Evolutionary conservation across 1,140 invertebrate genomes (phyloP).

Genomic region (Araneus ventricosus): DNA sequence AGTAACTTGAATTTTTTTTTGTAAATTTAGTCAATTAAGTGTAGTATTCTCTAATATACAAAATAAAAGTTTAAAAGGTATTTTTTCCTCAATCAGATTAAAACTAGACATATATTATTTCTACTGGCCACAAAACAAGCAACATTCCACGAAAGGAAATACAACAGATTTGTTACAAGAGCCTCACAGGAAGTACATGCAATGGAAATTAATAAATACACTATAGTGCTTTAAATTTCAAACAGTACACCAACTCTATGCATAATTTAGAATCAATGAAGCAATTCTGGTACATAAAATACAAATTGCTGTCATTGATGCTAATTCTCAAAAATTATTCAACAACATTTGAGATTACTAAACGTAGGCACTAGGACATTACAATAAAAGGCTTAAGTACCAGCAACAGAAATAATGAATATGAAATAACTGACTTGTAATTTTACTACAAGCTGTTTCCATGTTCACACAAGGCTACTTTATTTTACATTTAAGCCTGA

Average conservation of each 20-base stretch:
- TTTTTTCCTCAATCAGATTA: not conserved
- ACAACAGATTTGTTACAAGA: constrained; percentile 19
- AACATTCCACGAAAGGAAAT: constrained; percentile 67
- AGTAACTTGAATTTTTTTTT: not conserved
- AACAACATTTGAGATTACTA: constrained; percentile 6
- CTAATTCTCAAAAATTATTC: constrained; percentile 9
- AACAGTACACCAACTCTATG: constrained; percentile 1
- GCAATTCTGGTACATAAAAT: constrained; percentile 43
- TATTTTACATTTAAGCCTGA: constrained; percentile 35
- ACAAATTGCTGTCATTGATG: not conserved
- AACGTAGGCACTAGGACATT: not conserved
- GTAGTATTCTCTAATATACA: not conserved
- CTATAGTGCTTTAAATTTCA: constrained; percentile 44
- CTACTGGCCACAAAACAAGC: constrained; percentile 71
- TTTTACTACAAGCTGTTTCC: not conserved
- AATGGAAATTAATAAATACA: constrained; percentile 63
- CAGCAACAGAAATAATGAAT: constrained; percentile 17
- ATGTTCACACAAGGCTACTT: not conserved
- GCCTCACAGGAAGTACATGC: constrained; percentile 39
- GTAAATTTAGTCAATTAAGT: not conserved
- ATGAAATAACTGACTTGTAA: constrained; percentile 28
- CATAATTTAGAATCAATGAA: constrained; percentile 47
- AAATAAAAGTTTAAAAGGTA: not conserved
- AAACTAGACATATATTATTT: constrained; percentile 51
- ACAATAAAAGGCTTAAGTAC: constrained; percentile 40